Evolutionary conservation across 2,888 invertebrate species (phyloP), one percentile per base, ranked within the genome.

Genomic region (Dynastes tityus): DNA sequence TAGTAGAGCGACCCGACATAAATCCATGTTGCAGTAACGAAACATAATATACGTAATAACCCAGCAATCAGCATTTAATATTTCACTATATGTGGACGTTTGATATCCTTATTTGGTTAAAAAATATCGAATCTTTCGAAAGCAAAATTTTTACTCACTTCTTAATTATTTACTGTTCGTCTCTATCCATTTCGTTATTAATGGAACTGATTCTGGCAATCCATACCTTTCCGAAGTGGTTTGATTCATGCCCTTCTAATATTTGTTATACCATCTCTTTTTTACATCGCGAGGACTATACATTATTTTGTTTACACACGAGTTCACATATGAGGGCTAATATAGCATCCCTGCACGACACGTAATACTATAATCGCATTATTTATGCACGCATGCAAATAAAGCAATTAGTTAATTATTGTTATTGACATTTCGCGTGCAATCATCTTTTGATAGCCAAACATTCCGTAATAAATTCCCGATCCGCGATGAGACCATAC

Each of bases 391-490:
- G 73, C 79, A 87, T 87, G 87, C 85, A 86, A 88, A 88, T 87
- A 81, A 83, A 84, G 85, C 88, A 88, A 88, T 88, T 88, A 88
- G 87, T 88, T 88, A 88, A 88, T 88, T 88, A 88, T 88, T 88
- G 88, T 88, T 88, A 88, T 88, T 88, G 88, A 87, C 86, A 86
- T 87, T 88, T 88, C 85, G 88, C 88, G 88, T 88, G 88, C 85
- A 83, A 79, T 80, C 76, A 63, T 79, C 68, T 16, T 78, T 77
- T 79, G 77, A 73, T 58, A 77, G 74, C 9, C 74, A 55, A 55
- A 63, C 71, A 71, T 58, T 65, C 74, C 40, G 65, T 16, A 64
- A 82, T 85, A 86, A 85, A 85, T 85, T 82, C 61, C 22, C 40
- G 22, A 73, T 61, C 22, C 29, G 64, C 78, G 78, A 71, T 71